These are phyloP conservation scores for cattle (Bos taurus) DNA, from an alignment of 2,113 vertebrate species.

Conservation along the genomic window ARS-UCD2.0 NC_037334.1:73541001-73541500, in stretches of 20 bases:
- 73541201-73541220: neutral
- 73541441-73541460: neutral
- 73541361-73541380: rapidly evolving
- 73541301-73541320: neutral
- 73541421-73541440: neutral
- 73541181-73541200: neutral
- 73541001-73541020: neutral
- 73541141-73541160: neutral
- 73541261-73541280: neutral
- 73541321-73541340: neutral
- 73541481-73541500: neutral
- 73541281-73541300: neutral
- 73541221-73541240: neutral
- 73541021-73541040: neutral
- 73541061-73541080: neutral
- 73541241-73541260: neutral
- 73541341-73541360: neutral
- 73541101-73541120: neutral
- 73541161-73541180: neutral
- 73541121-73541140: neutral
- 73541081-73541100: neutral
- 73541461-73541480: neutral
- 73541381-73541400: neutral
- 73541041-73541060: neutral
- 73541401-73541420: neutral